Base-by-base conservation (phyloP, 2,888 invertebrate genomes). In the Alviniconcha strummeri region DNA sequence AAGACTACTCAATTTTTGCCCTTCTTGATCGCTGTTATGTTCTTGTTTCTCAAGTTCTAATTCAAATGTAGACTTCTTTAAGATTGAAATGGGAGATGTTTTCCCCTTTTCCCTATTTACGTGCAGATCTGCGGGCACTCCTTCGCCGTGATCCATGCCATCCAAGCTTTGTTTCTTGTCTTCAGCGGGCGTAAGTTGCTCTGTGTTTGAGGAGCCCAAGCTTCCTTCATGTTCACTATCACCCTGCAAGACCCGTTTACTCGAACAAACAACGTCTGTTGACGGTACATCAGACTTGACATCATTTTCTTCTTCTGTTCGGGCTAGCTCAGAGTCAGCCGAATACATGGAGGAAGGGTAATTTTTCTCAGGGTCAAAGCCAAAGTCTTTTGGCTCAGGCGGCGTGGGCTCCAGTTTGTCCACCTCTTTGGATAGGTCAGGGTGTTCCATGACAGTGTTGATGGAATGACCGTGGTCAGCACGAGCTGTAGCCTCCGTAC, bases 381-480 rank as follows among this genome's bases (percentile, higher is more conserved):
- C 36, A 36, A 36, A 36, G 36, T 36, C 36, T 36, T 36, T 3
- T 36, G 36, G 36, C 36, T 36, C 36, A 36, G 36, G 36, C 36
- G 36, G 36, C 36, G 36, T 36, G 36, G 36, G 36, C 36, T 36
- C 36, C 36, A 36, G 36, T 36, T 36, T 36, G 36, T 3, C 36
- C 36, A 36, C 36, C 17, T 15, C 55, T 55, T 11, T 75, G 55
- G 4, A 13, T 52, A 15, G 4, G 7, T 13, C 55, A 7, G 15
- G 15, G 64, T 19, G 15, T 11, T 60, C 19, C 15, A 78, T 78
- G 15, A 78, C 78, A 13, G 78, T 11, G 9, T 78, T 60, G 11
- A 78, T 36, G n/a, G 78, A 78, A 57, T 78, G 78, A 52, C 78
- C 64, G 64, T 78, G 78, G 13, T 78, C 78, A 52, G 64, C n/a